Evolutionary conservation across 2,113 vertebrate species (phyloP).

Genomic region (Suncus etruscus): DNA sequence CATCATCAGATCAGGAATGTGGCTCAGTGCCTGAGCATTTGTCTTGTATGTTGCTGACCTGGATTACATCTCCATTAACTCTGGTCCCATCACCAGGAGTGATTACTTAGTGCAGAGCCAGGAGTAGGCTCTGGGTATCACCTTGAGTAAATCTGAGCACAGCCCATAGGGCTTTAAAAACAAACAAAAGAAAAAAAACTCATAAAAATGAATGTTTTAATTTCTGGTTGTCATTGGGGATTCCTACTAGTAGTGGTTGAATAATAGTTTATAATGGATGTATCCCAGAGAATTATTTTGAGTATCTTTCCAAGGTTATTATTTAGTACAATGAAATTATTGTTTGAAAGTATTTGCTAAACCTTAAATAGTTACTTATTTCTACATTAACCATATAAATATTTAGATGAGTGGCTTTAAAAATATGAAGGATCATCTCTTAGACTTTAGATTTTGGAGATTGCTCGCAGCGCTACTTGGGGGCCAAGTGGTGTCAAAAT

Average conservation of each 20-base stretch:
- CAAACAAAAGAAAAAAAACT: too few relatives aligned
- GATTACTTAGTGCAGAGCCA: too few relatives aligned
- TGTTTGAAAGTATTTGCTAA: slow-evolving; percentile 39
- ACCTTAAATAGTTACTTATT: slow-evolving; percentile 12
- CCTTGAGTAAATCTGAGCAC: too few relatives aligned
- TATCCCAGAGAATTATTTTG: slow-evolving; percentile 28
- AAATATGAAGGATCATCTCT: neutral
- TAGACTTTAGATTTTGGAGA: neutral
- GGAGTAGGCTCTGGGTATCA: too few relatives aligned
- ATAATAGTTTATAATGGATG: neutral
- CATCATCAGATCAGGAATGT: too few relatives aligned
- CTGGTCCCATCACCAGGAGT: too few relatives aligned
- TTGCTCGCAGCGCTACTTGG: too few relatives aligned
- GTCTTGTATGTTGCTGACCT: too few relatives aligned
- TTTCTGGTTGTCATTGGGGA: neutral
- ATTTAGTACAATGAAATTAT: slow-evolving; percentile 25
- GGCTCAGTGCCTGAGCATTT: too few relatives aligned
- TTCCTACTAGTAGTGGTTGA: neutral
- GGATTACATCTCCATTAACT: too few relatives aligned
- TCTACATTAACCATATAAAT: neutral
- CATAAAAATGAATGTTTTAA: slow-evolving; percentile 8
- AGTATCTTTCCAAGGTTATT: neutral
- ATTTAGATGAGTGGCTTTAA: slow-evolving; percentile 11
- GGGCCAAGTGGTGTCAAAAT: too few relatives aligned
- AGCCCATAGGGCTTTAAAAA: too few relatives aligned